A percentile compares a stretch with the other conserved stretches of the same genome.
Conservation (phyloP, 2,797 vertebrate genomes). For the Sebastes minor region DNA sequence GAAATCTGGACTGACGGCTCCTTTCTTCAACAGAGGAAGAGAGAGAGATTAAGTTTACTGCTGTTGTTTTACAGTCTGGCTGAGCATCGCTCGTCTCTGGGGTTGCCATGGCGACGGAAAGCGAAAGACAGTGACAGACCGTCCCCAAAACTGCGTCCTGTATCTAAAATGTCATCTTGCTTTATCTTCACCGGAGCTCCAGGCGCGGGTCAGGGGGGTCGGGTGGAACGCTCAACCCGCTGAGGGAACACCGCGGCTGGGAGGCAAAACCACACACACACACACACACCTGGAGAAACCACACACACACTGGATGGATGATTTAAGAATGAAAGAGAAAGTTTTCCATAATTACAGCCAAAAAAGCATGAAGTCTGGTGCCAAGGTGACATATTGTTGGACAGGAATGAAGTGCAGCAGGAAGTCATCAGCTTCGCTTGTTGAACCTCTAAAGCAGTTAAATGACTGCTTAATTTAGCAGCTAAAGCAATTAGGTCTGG, state of each 20-base stretch:
- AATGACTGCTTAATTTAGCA: not conserved
- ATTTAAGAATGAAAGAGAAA: too few relatives aligned
- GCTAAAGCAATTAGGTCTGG: not conserved
- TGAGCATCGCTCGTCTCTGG: conserved; percentile 9
- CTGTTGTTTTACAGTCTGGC: conserved; percentile 16
- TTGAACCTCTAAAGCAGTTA: not conserved
- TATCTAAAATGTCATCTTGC: conserved; percentile 26
- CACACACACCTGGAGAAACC: not conserved
- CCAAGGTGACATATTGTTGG: not conserved
- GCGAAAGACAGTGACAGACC: not conserved
- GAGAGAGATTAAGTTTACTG: conserved; percentile 3
- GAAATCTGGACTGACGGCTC: not conserved
- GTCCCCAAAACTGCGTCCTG: not conserved
- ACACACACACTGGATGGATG: not conserved
- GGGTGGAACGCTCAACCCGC: not conserved
- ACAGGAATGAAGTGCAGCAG: not conserved
- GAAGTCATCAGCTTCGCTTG: not conserved
- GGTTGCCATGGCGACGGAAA: conserved; percentile 20
- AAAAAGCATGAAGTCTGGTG: not conserved
- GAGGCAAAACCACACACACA: not conserved
- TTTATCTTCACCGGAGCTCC: not conserved
- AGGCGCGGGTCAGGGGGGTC: not conserved
- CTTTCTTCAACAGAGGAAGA: not conserved
- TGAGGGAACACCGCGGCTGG: not conserved
- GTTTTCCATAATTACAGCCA: not conserved